Evolutionary conservation across 2,797 vertebrate genomes (phyloP).

Genomic region (Hydrocynus forskahlii): DNA sequence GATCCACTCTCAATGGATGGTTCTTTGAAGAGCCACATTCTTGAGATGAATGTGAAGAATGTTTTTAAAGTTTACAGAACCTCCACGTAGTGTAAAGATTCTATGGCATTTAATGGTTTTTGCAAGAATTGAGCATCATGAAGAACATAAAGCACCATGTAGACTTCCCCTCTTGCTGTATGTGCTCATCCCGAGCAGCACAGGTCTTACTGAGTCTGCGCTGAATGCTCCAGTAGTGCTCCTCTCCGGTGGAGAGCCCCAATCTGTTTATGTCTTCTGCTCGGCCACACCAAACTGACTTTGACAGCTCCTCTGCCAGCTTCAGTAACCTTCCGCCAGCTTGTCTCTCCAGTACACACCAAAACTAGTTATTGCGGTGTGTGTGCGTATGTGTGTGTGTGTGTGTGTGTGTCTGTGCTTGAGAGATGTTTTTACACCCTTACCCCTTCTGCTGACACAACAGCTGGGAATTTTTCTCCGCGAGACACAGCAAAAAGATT

Average conservation of each 20-base stretch:
- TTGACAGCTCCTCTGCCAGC: slow-evolving; percentile 42
- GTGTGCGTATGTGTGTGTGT: slow-evolving; percentile 1
- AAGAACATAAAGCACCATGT: background rate
- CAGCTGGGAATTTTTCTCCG: slow-evolving; percentile 44
- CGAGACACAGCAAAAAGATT: slow-evolving; percentile 46
- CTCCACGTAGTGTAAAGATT: background rate
- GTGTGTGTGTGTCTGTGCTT: background rate
- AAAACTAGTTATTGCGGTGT: slow-evolving; percentile 9
- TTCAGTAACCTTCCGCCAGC: slow-evolving; percentile 35
- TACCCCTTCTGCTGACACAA: slow-evolving; percentile 28
- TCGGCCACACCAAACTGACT: slow-evolving; percentile 25
- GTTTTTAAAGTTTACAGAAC: too few species aligned
- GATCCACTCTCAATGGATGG: too few species aligned
- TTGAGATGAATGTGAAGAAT: too few species aligned
- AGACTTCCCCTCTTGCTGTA: background rate
- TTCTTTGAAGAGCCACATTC: too few species aligned
- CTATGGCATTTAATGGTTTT: too few species aligned
- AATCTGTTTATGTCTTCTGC: slow-evolving; percentile 39
- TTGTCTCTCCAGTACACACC: slow-evolving; percentile 11
- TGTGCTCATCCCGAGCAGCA: background rate
- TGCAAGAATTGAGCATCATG: background rate
- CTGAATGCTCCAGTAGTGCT: background rate
- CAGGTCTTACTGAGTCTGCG: background rate
- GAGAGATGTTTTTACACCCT: slow-evolving; percentile 26
- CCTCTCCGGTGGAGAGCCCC: background rate